Percentiles rank a stretch among this genome's conserved stretches.
phyloP scores from a whole-genome alignment of 2,113 vertebrate species.

The mouse (Mus musculus) region GRCm39 chr17:69989501-69990000 shows the following conservation, averaged over 20 bases:
- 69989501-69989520: not conserved
- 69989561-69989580: not conserved
- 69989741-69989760: too few species aligned
- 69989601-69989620: not conserved
- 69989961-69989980: not conserved
- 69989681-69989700: too few species aligned
- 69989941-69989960: not conserved
- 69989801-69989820: too few species aligned
- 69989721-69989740: not conserved
- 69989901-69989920: not conserved
- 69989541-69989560: not conserved
- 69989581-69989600: not conserved
- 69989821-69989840: not conserved
- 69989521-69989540: not conserved
- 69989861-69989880: not conserved
- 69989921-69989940: not conserved
- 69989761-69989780: not conserved
- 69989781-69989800: not conserved
- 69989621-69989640: too few species aligned
- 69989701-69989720: not conserved
- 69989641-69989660: not conserved
- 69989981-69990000: not conserved
- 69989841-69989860: not conserved
- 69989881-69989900: not conserved
- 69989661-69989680: not conserved